Base-by-base conservation (phyloP, 2,888 invertebrate species). In the Nomada fucata region DNA sequence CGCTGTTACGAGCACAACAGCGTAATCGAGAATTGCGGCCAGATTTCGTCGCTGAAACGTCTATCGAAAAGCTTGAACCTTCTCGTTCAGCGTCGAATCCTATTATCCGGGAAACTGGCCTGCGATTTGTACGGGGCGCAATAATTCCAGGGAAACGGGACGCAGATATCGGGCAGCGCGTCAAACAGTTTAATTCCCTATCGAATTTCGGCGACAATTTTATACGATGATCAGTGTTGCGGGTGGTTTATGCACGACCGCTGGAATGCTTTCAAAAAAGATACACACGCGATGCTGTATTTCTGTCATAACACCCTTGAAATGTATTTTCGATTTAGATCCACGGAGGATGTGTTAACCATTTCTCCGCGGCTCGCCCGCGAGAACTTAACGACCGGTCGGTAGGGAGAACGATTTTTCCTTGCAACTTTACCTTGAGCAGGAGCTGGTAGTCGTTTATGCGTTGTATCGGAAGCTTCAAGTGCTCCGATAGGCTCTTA, bases 361-460 rank as follows among this genome's bases (percentile, higher is more conserved):
- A 79, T 77, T 77, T 76, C 55, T 70, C 55, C 47, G 29, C 52
- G 26, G 26, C 52, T 47, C 50, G n/a, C 2, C 11, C 47, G 50
- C 11, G 36, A 36, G 36, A 23, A 59, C 60, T 52, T 50, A 50
- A n/a, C 15, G 42, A 68, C 23, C 44, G 0, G 67, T 10, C 11
- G 7, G n/a, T n/a, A 18, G 47, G 5, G 57, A 10, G 4, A 36
- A 26, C 7, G 42, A 29, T 3, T 53, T 67, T 60, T 52, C 13
- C n/a, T n/a, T 18, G 13, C 9, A 47, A 23, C 23, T n/a, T 79
- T 79, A 98, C 98, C 97, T 98, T 98, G 88, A 99, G 95, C 83
- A 98, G 96, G 91, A 98, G 96, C 94, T 98, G 98, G 94, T 98
- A 98, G 95, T 98, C 98, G 96, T 98, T 98, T 94, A 98, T 98